A percentile compares a stretch with the other conserved stretches of the same genome.
Evolutionary conservation across 2,888 invertebrate species (phyloP).

Genomic region (Octodonta nipae): DNA sequence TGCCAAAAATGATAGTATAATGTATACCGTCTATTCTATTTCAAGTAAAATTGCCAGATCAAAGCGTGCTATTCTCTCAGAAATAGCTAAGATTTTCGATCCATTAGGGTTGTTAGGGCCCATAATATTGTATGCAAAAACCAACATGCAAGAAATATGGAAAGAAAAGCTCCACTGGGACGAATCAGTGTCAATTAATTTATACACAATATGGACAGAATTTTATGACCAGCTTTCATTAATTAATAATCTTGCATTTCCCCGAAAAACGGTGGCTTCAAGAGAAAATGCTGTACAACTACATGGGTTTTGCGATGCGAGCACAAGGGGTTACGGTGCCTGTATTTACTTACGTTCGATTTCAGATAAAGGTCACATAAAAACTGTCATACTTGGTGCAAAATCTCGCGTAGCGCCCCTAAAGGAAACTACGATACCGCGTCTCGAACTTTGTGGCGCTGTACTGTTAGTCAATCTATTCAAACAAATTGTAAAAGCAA

Average conservation of each 20-base stretch:
- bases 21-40: neutral
- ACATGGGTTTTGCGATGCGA: constrained; percentile 11
- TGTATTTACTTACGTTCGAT: constrained; percentile 7
- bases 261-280: constrained; percentile 2
- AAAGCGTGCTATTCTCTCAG: neutral
- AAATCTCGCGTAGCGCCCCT: constrained; percentile 11
- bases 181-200: neutral
- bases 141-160: neutral
- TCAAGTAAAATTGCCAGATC: neutral
- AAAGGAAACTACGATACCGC: constrained; percentile 8
- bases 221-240: neutral
- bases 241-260: constrained; percentile 1
- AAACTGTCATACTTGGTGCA: constrained; percentile 8
- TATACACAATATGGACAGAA: neutral
- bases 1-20: neutral
- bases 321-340: constrained; percentile 8
- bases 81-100: constrained; percentile 1
- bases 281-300: constrained; percentile 3
- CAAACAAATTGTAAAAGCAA: constrained; percentile 5
- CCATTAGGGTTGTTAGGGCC: constrained; percentile 2
- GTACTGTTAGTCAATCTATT: constrained; percentile 8
- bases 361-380: neutral
- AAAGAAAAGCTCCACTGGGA: neutral
- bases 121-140: neutral
- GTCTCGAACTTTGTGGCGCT: constrained; percentile 12